Base-by-base conservation (phyloP, 1,140 invertebrate genomes). In the Stegodyphus dumicola region DNA sequence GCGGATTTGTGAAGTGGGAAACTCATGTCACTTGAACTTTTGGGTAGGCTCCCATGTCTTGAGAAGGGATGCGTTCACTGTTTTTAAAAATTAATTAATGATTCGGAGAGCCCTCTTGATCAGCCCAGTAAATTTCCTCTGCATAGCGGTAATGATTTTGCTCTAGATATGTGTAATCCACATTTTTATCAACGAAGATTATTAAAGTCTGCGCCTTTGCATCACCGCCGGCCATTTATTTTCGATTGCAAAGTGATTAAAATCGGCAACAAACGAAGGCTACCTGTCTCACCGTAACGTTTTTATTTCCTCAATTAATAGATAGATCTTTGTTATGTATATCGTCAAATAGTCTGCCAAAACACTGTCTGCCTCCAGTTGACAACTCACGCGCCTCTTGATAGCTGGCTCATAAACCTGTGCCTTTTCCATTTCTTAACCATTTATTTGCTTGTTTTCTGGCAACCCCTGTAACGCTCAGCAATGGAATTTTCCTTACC, bases 261-360 rank as follows among this genome's bases (percentile, higher is more conserved):
- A 60, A 1, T 60, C 56, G 2, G 56, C 56, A 9, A 5, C 56
- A 15, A 60, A 15, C 33, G 33, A 33, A 33, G 33, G 33, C 33
- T n/a, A n/a, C n/a, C n/a, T n/a, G n/a, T n/a, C n/a, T 33, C 33
- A 60, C 9, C 56, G 56, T 11, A 60, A 60, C 56, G 56, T 49
- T 66, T 51, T 49, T 51, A 6, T 15, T 51, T 51, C 65, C 33
- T 33, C 48, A 56, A 6, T 66, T 60, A 65, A 77, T 77, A 51
- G 65, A 77, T 60, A 77, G 60, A 77, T 77, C 60, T 77, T 48
- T 56, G 56, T 51, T 77, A 51, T 18, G 60, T 65, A 18, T 51
- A 48, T 66, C 76, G 56, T 56, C 11, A 77, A 51, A 15, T 66
- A n/a, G 76, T 65, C 64, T 77, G 76, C 76, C 76, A 77, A 77